Evolutionary conservation across 2,113 vertebrate genomes (phyloP), one percentile per base, ranked within the genome.

Genomic region (Apistogramma diplotaenia): DNA sequence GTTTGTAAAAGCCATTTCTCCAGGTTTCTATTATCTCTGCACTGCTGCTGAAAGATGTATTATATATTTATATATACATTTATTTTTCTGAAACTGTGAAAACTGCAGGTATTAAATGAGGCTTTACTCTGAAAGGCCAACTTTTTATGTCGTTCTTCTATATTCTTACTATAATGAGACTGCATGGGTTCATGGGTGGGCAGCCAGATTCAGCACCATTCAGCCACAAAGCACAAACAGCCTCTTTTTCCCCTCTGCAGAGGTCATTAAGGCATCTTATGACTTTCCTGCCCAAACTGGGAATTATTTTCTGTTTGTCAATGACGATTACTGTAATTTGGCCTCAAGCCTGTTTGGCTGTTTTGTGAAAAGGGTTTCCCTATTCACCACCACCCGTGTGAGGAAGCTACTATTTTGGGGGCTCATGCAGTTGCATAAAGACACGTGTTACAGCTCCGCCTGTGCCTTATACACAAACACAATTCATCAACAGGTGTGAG

Each of bases 401-500:
- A 71, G 72, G 81, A 87, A 85, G 37, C 71, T 9, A 40, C 71
- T 88, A 71, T 88, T 84, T 87, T 85, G 82, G 77, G 53, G 77
- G 53, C 35, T 53, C 1, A n/a, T 81, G 80, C 71, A 35, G 40
- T 85, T 58, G 53, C 58, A 87, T 74, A 89, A 89, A 89, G 88
- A 85, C 51, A 27, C 10, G 12, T 79, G 81, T 89, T 83, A 76
- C 76, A 67, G 58, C 83, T 79, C 54, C 10, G 27, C 62, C 72
- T 79, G 83, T 54, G 83, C 72, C 84, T 76, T 60, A 78, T 43
- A 86, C 85, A 90, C 87, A 87, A 65, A 88, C 76, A 88, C 89
- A 91, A 87, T 93, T 91, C 91, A 92, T 82, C 86, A 93, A 86
- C 92, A 93, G 93, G 92, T 94, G 92, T 91, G 80, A 78, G 89